Conservation (phyloP, 2,113 vertebrate species). For the Tauraco erythrolophus region DNA sequence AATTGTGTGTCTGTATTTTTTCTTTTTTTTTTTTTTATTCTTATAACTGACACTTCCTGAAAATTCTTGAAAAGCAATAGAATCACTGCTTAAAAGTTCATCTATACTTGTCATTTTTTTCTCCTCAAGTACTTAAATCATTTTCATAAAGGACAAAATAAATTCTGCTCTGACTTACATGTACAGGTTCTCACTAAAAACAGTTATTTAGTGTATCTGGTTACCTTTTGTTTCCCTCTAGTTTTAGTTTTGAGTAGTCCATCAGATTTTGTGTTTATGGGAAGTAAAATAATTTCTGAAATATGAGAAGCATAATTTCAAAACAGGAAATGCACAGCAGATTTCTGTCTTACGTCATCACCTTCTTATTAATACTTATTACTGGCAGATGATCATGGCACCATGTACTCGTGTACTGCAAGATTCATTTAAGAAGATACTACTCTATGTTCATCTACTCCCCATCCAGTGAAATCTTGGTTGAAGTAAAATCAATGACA, state of each 20-base stretch:
- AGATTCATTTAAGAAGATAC: not conserved
- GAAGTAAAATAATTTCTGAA: not conserved
- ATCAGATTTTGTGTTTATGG: not conserved
- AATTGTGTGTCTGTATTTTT: not conserved
- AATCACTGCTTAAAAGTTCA: not conserved
- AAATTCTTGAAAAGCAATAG: not conserved
- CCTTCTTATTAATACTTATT: not conserved
- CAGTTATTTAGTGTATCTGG: not conserved
- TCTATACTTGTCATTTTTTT: not conserved
- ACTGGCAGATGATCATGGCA: not conserved
- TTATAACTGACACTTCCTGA: not conserved
- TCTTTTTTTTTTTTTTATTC: accelerated
- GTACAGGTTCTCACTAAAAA: not conserved
- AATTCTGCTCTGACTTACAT: not conserved
- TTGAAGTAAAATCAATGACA: not conserved
- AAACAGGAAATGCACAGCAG: not conserved
- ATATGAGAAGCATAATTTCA: not conserved
- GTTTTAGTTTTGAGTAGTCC: not conserved
- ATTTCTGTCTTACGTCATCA: not conserved
- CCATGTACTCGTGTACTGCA: not conserved
- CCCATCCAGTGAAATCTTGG: not conserved
- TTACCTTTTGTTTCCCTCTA: not conserved
- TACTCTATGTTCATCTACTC: not conserved
- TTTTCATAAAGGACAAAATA: not conserved
- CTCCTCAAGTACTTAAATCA: not conserved